Base-by-base conservation (phyloP, 2,113 vertebrate species). In the Campylomormyrus tamandua region DNA sequence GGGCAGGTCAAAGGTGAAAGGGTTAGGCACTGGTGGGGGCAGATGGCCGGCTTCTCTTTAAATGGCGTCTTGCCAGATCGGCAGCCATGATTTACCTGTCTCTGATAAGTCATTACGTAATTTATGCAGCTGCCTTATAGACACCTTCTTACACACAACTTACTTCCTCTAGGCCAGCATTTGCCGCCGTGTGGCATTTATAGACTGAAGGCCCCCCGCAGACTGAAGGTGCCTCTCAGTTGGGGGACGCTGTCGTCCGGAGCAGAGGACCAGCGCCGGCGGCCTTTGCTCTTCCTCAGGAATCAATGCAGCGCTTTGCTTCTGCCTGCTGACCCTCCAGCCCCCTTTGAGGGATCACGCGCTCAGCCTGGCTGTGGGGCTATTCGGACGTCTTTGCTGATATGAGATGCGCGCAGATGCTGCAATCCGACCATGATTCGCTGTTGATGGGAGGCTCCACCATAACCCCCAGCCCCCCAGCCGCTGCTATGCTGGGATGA, bases 41-140 rank as follows among this genome's bases (percentile, higher is more conserved):
- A 96, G 95, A 97, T 96, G 94, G 93, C 91, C 92, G 90, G 92
- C 94, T 94, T 91, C 90, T 90, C 91, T 90, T 93, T 92, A 91
- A 91, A 89, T 50, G 10, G 3, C 92, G 91, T 52, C 88, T 84
- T 70, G 24, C 58, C 58, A 66, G 56, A 62, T 24, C 7, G 8
- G 58, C 58, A 66, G 58, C 58, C 58, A 27, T 90, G 90, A 91
- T 86, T 94, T 91, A 90, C 31, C 90, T 31, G n/a, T 87, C 31
- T 52, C 0, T 15, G 31, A 35, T 87, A 27, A 52, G 35, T 17
- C 49, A 87, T 87, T 87, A 39, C 0, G 24, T 9, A 27, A 15
- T 49, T 31, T 50, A 52, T 39, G 1, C 31, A 52, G 49, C 19
- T 31, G 88, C 49, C 66, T 6, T 9, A 49, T 62, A 24, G 31